phyloP scores from a whole-genome alignment of 2,113 vertebrate species.

The Petromus typicus region DNA sequence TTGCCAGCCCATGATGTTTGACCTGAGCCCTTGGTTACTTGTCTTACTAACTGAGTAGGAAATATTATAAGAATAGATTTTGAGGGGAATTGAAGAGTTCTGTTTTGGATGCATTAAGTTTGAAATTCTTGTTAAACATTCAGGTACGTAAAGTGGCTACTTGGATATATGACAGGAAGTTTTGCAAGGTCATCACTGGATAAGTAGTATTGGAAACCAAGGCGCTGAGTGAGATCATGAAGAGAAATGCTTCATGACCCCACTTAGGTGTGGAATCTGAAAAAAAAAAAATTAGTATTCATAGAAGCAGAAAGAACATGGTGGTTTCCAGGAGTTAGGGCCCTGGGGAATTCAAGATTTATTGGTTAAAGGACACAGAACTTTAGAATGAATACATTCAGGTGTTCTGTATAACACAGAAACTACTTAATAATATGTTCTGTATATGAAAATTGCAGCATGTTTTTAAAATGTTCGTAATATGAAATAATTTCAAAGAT shows the following conservation, averaged over 20 bases:
- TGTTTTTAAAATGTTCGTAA: neutral
- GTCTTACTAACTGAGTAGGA: neutral
- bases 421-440: neutral
- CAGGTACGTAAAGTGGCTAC: neutral
- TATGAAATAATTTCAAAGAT: no score
- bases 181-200: neutral
- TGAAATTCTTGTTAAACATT: neutral
- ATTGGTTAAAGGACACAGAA: neutral
- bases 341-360: neutral
- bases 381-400: neutral
- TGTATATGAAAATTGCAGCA: neutral
- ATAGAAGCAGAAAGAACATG: neutral
- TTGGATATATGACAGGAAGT: neutral
- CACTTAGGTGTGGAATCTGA: neutral
- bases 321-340: neutral
- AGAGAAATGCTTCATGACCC: neutral
- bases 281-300: neutral
- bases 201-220: neutral
- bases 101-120: neutral
- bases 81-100: neutral
- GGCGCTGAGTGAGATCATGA: neutral
- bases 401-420: neutral
- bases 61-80: constrained; percentile 26
- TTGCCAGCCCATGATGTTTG: neutral
- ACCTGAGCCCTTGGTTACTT: neutral